Conservation (phyloP, 2,797 vertebrate genomes). For the Hylomyscus alleni region DNA sequence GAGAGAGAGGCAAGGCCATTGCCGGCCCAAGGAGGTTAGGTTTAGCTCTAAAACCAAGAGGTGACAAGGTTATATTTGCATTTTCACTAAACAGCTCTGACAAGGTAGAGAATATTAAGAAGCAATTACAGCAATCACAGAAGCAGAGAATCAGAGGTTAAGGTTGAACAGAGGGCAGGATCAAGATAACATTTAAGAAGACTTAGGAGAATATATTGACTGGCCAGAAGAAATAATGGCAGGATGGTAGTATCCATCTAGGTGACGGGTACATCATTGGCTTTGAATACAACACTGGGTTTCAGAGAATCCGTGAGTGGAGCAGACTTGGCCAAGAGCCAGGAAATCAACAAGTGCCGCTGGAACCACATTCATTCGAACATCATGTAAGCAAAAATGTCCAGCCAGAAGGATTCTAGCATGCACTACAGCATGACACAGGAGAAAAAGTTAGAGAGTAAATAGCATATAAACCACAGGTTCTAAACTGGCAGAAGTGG, state of each 20-base stretch:
- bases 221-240: background rate
- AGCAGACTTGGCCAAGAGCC: background rate
- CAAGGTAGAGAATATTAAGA: background rate
- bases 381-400: background rate
- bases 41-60: slow-evolving; percentile 1
- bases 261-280: background rate
- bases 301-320: rapidly evolving
- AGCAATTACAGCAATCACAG: background rate
- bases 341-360: background rate
- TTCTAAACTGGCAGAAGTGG: background rate
- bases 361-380: background rate
- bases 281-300: background rate
- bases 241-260: background rate
- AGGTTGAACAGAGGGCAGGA: background rate
- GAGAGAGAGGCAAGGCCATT: background rate
- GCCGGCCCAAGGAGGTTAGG: background rate
- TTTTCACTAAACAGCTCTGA: background rate
- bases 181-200: background rate
- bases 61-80: background rate
- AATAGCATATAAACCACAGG: background rate
- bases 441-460: background rate
- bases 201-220: background rate
- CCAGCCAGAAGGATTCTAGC: background rate
- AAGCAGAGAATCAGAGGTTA: background rate
- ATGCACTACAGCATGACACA: background rate